Evolutionary conservation across 2,113 vertebrate genomes (phyloP).

Genomic region (Sorex fumeus): DNA sequence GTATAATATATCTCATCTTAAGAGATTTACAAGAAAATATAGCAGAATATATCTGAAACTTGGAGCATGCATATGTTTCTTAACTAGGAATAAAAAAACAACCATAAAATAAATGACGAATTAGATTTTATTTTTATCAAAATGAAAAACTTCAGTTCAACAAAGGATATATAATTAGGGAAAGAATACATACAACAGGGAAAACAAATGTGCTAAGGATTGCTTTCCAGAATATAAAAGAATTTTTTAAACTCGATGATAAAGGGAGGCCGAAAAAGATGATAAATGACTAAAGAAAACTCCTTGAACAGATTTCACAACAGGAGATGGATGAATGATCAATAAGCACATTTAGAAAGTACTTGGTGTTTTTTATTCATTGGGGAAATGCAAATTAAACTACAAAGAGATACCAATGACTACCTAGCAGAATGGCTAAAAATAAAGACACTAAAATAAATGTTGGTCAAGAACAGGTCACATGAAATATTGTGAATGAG

Average conservation of each 20-base stretch:
- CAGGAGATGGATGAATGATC: not conserved
- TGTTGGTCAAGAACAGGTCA: not conserved
- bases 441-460: not conserved
- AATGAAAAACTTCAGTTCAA: conserved; percentile 7
- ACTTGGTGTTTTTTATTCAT: not conserved
- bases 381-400: conserved; percentile 31
- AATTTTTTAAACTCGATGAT: not conserved
- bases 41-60: not conserved
- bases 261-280: not conserved
- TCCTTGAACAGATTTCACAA: not conserved
- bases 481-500: not conserved
- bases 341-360: not conserved
- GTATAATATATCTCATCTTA: not conserved
- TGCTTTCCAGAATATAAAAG: not conserved
- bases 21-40: not conserved
- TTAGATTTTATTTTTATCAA: not conserved
- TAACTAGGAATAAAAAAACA: conserved; percentile 15
- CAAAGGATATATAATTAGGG: not conserved
- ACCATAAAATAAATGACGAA: not conserved
- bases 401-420: not conserved
- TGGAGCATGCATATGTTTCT: not conserved
- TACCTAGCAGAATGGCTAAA: conserved; percentile 17
- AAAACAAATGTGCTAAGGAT: not conserved
- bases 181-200: not conserved
- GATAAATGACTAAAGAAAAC: not conserved